Evolutionary conservation across 2,888 invertebrate genomes (phyloP), one percentile per base, ranked within the genome.

Genomic region (Heliconius erato): DNA sequence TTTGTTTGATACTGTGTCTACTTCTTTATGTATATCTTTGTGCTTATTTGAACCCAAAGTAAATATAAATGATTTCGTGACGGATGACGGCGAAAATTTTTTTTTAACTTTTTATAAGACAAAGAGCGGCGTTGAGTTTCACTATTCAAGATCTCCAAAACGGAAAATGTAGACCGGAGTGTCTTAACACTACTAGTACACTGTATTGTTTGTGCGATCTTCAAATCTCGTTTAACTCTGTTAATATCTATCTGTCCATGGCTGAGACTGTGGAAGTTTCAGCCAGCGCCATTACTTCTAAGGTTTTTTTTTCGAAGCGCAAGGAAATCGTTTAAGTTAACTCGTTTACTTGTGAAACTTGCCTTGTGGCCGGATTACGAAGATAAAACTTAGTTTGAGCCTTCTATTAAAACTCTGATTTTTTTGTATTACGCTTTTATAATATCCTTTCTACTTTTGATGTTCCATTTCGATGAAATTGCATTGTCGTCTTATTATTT

Each of bases 281-380:
- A 88, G 90, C 88, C 90, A 93, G 92, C 90, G 92, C 90, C 90
- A 91, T 93, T 92, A 91, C 90, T 91, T 92, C 88, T 89, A 90
- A 88, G 85, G 87, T 88, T 89, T 90, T 91, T 32, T 90, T 90
- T 89, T 88, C 88, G 89, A 89, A 89, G 90, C 90, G 88, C 92
- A 91, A 92, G 94, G 92, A 90, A 90, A 91, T 91, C 91, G 91
- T 89, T 91, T 91, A 91, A 91, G 88, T 91, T 91, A 94, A 94
- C 94, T 94, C 94, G 94, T 94, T 94, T 94, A 92, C 93, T 92
- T 89, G 89, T 91, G 92, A 94, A 94, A 94, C 91, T 94, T 93
- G 94, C 93, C 93, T 93, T 92, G 93, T 92, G 94, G 92, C 89
- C 91, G 92, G 92, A 94, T 94, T 92, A 93, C 93, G 86, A 89